These are phyloP conservation scores for Dendrolimus pini DNA, from an alignment of 2,888 invertebrate genomes.

Conservation along the genomic window DNA sequence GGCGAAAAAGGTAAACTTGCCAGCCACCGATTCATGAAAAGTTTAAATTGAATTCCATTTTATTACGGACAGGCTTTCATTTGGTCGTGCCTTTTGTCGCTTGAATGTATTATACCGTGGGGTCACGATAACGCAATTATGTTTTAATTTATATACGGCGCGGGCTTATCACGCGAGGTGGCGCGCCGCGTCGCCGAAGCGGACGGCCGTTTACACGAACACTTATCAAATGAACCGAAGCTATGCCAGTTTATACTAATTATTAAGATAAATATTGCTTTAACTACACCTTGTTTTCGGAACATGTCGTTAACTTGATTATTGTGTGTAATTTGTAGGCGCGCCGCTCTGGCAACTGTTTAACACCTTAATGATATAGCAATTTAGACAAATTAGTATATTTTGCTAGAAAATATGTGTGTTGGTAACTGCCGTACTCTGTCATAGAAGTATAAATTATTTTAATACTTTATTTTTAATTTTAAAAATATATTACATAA, in stretches of 20 bases:
- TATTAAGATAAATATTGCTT: slow-evolving; percentile 73
- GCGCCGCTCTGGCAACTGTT: slow-evolving; percentile 17
- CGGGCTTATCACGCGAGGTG: slow-evolving; percentile 57
- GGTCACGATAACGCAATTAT: slow-evolving; percentile 76
- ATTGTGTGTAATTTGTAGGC: slow-evolving; percentile 38
- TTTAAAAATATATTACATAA: no score
- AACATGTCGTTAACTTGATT: slow-evolving; percentile 49
- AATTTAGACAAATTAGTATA: neutral
- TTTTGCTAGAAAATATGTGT: neutral
- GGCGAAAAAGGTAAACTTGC: no score
- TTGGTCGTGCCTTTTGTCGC: slow-evolving; percentile 34
- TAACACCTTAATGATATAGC: neutral
- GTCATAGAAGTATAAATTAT: no score
- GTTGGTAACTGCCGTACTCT: no score
- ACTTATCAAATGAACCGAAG: slow-evolving; percentile 63
- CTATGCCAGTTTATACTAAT: slow-evolving; percentile 68
- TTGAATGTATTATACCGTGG: slow-evolving; percentile 61
- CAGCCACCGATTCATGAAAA: neutral
- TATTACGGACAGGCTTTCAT: slow-evolving; percentile 25
- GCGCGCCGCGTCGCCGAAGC: slow-evolving; percentile 14
- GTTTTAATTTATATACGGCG: slow-evolving; percentile 73
- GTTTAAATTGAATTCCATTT: slow-evolving; percentile 8
- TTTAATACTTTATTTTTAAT: no score
- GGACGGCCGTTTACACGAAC: slow-evolving; percentile 51
- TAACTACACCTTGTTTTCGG: slow-evolving; percentile 62